Conservation (phyloP, 2,888 invertebrate genomes). For the Aelia acuminata region DNA sequence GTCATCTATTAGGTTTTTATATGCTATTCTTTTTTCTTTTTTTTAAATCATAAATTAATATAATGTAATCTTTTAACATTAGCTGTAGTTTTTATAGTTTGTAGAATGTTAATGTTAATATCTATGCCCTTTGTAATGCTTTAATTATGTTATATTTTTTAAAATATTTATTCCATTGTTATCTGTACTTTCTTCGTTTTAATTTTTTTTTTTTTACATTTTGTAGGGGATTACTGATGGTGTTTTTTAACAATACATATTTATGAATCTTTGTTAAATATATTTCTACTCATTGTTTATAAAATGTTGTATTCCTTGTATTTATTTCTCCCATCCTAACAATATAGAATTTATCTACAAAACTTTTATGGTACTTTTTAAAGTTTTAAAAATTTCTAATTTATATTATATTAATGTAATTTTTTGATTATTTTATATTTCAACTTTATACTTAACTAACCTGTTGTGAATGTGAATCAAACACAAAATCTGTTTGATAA, state of each 20-base stretch:
- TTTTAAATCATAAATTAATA: neutral
- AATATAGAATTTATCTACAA: too few species aligned
- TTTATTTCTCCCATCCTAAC: neutral
- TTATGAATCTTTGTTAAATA: slow-evolving; percentile 40
- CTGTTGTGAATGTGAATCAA: too few species aligned
- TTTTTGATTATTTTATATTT: too few species aligned
- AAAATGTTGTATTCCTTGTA: neutral
- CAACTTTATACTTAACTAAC: too few species aligned
- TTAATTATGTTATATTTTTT: slow-evolving; percentile 51
- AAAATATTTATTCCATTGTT: slow-evolving; percentile 53
- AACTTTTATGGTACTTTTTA: too few species aligned
- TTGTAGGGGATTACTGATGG: neutral
- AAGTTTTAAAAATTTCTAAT: too few species aligned
- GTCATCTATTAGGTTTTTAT: neutral
- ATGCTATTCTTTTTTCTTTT: neutral
- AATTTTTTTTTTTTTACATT: slow-evolving; percentile 2
- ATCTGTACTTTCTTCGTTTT: slow-evolving; percentile 1
- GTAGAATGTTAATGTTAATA: slow-evolving; percentile 1
- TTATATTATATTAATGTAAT: too few species aligned
- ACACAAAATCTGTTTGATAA: too few species aligned
- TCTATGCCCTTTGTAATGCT: slow-evolving; percentile 47
- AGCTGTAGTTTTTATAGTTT: slow-evolving; percentile 5
- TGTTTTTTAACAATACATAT: slow-evolving; percentile 5
- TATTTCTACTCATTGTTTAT: slow-evolving; percentile 30
- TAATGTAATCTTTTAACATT: slow-evolving; percentile 4